Percentiles rank a stretch among this genome's conserved stretches.
Conservation (phyloP, 2,888 invertebrate genomes). For the Drosophila paramelanica region DNA sequence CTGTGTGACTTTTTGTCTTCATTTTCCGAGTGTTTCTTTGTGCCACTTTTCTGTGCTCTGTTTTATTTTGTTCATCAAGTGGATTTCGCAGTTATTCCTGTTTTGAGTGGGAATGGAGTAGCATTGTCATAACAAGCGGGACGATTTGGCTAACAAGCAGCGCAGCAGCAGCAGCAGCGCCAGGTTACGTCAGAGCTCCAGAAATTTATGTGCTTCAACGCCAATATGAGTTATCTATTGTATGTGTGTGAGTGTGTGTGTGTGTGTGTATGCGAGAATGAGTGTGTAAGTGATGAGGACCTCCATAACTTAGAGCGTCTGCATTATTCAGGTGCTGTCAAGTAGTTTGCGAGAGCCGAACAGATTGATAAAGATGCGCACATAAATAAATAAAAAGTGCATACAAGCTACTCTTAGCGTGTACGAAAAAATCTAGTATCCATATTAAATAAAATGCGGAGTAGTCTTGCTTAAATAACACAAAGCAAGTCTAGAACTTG, state of each 20-base stretch:
- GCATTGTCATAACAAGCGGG: constrained; percentile 60
- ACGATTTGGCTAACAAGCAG: constrained; percentile 60
- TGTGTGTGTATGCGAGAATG: background rate
- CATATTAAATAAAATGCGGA: too few relatives aligned
- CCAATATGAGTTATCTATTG: constrained; percentile 29
- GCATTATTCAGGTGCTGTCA: constrained; percentile 40
- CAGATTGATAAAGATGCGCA: constrained; percentile 28
- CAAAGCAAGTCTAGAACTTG: too few relatives aligned
- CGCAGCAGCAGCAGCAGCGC: constrained; percentile 7
- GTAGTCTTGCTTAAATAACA: background rate
- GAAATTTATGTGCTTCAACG: constrained; percentile 37
- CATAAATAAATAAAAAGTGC: constrained; percentile 23
- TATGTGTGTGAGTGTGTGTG: constrained; percentile 9
- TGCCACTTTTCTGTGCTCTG: constrained; percentile 25
- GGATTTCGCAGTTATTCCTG: constrained; percentile 32
- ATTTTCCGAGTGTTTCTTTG: constrained; percentile 42
- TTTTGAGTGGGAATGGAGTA: background rate
- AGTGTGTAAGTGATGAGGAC: background rate
- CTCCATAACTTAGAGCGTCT: constrained; percentile 30
- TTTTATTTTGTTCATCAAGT: constrained; percentile 54
- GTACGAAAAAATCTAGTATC: background rate
- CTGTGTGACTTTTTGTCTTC: constrained; percentile 69
- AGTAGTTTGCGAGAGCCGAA: constrained; percentile 12
- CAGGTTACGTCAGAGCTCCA: constrained; percentile 36
- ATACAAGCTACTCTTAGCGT: background rate